Base-by-base conservation (phyloP, 2,888 invertebrate genomes). In the Lithosia quadra region DNA sequence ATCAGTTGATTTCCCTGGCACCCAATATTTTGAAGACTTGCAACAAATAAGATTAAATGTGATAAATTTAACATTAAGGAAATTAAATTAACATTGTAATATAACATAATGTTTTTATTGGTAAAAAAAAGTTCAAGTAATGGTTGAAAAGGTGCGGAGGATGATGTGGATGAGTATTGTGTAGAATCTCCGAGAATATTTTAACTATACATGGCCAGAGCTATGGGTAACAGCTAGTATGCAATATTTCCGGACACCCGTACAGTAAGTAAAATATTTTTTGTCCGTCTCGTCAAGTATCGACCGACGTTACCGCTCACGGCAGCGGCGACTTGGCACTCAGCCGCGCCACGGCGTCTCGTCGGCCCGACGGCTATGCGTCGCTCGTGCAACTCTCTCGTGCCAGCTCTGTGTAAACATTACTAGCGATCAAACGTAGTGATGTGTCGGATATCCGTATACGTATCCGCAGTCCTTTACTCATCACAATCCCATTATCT, bases 331-430 rank as follows among this genome's bases (percentile, higher is more conserved):
- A 71, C 72, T 80, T 80, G 81, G 80, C 80, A 71, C 43, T n/a
- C 57, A 61, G 79, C 81, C 80, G 78, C 80, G 80, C 63, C 80
- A 49, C 61, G 28, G 58, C 55, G 80, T 80, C 80, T 81, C 76
- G 77, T 68, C 79, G 72, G 43, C 58, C 63, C 78, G 73, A 66
- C 78, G 75, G 64, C 72, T 75, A 53, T 74, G 75, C 72, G 73
- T 72, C 79, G 68, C 69, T 74, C 74, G 73, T 79, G 80, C 80
- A 80, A 79, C 71, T 49, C n/a, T 0, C 15, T 3, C 15, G 7
- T 56, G 36, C 28, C 53, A 21, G 36, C 22, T 18, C 4, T 36
- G 10, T 33, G 39, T 63, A 63, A 63, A 63, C 56, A 67, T 55
- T 60, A 55, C 34, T 53, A 33, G 49, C 21, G 2, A 15, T 15